Evolutionary conservation across 2,113 vertebrate species (phyloP).

Genomic region (Origma solitaria): DNA sequence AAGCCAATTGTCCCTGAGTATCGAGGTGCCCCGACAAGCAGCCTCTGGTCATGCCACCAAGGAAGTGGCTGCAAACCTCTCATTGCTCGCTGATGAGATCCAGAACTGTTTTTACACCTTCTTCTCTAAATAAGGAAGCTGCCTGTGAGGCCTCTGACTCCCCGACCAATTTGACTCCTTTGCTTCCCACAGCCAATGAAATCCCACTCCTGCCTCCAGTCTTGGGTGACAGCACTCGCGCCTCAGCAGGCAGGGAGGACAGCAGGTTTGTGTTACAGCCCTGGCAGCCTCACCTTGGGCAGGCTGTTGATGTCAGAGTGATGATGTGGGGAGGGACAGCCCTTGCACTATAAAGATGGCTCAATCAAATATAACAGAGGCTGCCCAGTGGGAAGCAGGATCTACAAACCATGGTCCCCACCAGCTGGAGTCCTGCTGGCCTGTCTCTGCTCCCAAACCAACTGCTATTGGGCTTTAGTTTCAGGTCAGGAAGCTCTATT

Average conservation of each 20-base stretch:
- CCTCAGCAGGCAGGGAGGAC: slow-evolving; percentile 25
- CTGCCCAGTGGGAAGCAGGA: slow-evolving; percentile 67
- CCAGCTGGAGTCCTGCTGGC: slow-evolving; percentile 72
- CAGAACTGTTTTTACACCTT: slow-evolving; percentile 82
- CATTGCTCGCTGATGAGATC: slow-evolving; percentile 80
- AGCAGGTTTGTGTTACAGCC: slow-evolving; percentile 74
- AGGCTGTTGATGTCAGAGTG: slow-evolving; percentile 79
- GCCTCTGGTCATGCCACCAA: slow-evolving; percentile 44
- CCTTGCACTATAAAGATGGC: slow-evolving; percentile 78
- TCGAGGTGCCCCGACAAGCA: slow-evolving; percentile 27
- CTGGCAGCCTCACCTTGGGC: slow-evolving; percentile 68
- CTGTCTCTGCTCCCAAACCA: slow-evolving; percentile 75
- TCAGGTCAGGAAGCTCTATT: slow-evolving; percentile 87
- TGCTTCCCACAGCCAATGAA: slow-evolving; percentile 78
- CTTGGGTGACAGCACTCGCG: slow-evolving; percentile 63
- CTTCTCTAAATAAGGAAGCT: slow-evolving; percentile 88
- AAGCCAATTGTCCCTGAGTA: neutral
- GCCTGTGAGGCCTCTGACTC: slow-evolving; percentile 71
- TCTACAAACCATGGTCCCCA: slow-evolving; percentile 85
- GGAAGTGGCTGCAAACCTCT: slow-evolving; percentile 66
- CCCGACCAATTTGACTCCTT: slow-evolving; percentile 78
- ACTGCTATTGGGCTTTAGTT: slow-evolving; percentile 80
- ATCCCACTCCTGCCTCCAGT: slow-evolving; percentile 64
- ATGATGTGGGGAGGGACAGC: slow-evolving; percentile 77
- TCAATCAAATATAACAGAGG: slow-evolving; percentile 67